phyloP scores from a whole-genome alignment of 2,797 vertebrate genomes.

The Onychomys arenicola region DNA sequence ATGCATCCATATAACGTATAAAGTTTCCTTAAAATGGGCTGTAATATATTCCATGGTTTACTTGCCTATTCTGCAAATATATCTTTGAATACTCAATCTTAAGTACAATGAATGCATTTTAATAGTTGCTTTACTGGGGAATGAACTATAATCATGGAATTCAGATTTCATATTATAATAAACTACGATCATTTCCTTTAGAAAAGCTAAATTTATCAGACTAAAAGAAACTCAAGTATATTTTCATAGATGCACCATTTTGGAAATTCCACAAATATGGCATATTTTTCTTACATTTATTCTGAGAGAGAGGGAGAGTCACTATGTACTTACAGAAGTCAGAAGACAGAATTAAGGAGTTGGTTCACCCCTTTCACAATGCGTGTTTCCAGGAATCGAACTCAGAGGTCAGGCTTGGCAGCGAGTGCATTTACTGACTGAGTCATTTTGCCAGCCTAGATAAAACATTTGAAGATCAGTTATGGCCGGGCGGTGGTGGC shows the following conservation, averaged over 20 bases:
- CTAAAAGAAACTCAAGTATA: not conserved
- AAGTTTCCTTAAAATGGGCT: not conserved
- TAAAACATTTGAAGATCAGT: not conserved
- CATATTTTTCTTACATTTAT: not conserved
- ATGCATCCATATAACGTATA: not conserved
- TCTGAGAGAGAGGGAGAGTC: not conserved
- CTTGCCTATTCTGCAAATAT: not conserved
- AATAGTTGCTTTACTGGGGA: not conserved
- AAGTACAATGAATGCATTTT: not conserved
- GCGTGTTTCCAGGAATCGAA: not conserved
- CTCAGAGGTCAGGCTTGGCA: not conserved
- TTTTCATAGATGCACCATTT: constrained; percentile 30
- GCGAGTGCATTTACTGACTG: not conserved
- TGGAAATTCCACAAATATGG: not conserved
- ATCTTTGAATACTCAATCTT: not conserved
- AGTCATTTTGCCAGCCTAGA: not conserved
- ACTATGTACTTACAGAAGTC: not conserved
- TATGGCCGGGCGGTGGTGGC: not conserved
- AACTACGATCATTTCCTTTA: not conserved
- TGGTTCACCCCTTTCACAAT: not conserved
- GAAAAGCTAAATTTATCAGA: not conserved
- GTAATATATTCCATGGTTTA: not conserved
- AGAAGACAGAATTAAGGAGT: not conserved
- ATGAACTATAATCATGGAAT: not conserved
- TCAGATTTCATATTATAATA: not conserved